A percentile compares a stretch with the other conserved stretches of the same genome.
Conservation (phyloP, 2,113 vertebrate species). For the Corythaixoides concolor region DNA sequence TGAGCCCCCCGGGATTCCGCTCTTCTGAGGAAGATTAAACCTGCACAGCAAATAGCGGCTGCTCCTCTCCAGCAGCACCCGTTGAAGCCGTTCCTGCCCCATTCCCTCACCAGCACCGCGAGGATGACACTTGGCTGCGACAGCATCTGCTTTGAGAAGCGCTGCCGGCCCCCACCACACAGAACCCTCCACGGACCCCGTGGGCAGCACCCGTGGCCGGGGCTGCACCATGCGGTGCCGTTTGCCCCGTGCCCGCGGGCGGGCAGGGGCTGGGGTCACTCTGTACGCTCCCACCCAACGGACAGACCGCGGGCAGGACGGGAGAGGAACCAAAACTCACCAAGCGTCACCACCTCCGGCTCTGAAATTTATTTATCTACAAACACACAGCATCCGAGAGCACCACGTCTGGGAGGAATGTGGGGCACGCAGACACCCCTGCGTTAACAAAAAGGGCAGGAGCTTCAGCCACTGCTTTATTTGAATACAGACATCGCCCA, state of each 20-base stretch:
- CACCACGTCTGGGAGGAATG: background rate
- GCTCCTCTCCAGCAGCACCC: background rate
- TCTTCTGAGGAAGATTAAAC: background rate
- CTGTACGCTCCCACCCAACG: background rate
- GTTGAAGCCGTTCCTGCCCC: background rate
- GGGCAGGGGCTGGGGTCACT: background rate
- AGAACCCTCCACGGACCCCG: too few species aligned
- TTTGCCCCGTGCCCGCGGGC: rapidly evolving
- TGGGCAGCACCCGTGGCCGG: too few species aligned
- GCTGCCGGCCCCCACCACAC: background rate
- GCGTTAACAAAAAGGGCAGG: background rate
- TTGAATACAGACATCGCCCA: background rate
- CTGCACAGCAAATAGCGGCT: rapidly evolving
- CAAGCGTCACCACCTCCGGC: background rate
- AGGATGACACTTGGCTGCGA: background rate
- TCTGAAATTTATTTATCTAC: conserved; percentile 11
- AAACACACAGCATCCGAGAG: background rate
- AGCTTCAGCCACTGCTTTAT: conserved; percentile 5
- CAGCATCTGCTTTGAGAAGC: background rate
- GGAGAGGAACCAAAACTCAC: background rate
- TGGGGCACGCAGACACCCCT: background rate
- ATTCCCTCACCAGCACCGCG: rapidly evolving
- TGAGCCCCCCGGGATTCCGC: background rate
- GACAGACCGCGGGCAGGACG: rapidly evolving
- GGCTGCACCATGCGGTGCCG: too few species aligned